Evolutionary conservation across 2,113 vertebrate genomes (phyloP).

Genomic region (Lynx canadensis): DNA sequence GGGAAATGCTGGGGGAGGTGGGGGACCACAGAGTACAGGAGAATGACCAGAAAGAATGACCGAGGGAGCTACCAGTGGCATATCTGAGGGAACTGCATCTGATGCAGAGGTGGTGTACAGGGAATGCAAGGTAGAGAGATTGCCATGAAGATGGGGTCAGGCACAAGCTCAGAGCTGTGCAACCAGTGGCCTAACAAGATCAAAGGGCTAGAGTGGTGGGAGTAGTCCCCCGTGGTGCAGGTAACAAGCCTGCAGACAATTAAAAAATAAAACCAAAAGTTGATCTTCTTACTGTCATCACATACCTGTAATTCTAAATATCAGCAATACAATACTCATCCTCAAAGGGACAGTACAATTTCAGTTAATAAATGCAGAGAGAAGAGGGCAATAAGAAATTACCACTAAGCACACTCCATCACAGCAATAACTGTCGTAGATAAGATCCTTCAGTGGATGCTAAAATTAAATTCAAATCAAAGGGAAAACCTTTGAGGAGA

Average conservation of each 20-base stretch:
- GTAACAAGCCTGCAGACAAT: neutral
- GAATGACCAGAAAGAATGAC: neutral
- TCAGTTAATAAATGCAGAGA: neutral
- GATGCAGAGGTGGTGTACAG: too few relatives aligned
- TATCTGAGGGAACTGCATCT: neutral
- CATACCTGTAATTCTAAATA: neutral
- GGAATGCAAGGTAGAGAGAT: neutral
- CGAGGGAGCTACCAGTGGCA: neutral
- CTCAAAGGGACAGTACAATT: neutral
- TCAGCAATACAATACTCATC: neutral
- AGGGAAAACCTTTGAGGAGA: neutral
- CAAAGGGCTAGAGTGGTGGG: too few relatives aligned
- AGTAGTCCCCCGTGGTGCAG: neutral
- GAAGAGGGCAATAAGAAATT: neutral
- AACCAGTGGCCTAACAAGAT: neutral
- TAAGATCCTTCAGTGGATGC: neutral
- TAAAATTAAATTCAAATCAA: neutral
- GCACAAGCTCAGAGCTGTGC: neutral
- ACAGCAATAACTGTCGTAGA: neutral
- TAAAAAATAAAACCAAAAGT: neutral
- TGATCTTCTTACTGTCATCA: neutral
- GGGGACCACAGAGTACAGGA: neutral
- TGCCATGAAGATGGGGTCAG: neutral
- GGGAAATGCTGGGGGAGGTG: neutral
- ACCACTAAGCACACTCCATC: neutral